phyloP scores from a whole-genome alignment of 2,113 vertebrate genomes.

The Himantopus leucocephalus region DNA sequence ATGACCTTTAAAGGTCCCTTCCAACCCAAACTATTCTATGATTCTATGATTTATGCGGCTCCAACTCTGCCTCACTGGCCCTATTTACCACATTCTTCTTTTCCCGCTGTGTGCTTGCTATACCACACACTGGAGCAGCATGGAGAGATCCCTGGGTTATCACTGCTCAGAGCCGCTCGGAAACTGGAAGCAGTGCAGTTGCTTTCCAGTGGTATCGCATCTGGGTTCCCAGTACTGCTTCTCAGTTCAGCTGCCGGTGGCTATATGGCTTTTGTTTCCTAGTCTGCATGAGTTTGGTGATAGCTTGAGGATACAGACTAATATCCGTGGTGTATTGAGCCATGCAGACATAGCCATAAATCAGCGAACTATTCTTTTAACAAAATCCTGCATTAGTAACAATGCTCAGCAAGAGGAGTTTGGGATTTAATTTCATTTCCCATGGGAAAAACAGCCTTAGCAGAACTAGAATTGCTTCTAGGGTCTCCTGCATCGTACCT shows the following conservation, averaged over 20 bases:
- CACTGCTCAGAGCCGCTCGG: neutral
- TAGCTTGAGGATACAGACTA: neutral
- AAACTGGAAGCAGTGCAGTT: neutral
- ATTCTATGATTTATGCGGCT: neutral
- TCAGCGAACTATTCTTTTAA: neutral
- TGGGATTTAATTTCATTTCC: neutral
- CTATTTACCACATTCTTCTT: neutral
- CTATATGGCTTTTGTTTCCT: neutral
- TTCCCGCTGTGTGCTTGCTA: neutral
- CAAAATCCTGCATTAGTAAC: neutral
- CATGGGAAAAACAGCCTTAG: neutral
- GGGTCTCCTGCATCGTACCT: neutral
- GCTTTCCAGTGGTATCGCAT: neutral
- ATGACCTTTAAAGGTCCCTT: neutral
- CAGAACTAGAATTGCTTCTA: neutral
- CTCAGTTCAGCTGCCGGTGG: neutral
- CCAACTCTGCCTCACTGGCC: neutral
- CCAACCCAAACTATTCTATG: neutral
- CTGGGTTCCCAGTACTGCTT: neutral
- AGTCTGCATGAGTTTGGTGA: neutral
- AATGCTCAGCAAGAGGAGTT: neutral
- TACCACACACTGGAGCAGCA: neutral
- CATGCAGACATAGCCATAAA: neutral
- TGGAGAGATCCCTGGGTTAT: neutral
- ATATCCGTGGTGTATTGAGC: neutral